Evolutionary conservation across 2,113 vertebrate species (phyloP).

Genomic region (Meleagris gallopavo): DNA sequence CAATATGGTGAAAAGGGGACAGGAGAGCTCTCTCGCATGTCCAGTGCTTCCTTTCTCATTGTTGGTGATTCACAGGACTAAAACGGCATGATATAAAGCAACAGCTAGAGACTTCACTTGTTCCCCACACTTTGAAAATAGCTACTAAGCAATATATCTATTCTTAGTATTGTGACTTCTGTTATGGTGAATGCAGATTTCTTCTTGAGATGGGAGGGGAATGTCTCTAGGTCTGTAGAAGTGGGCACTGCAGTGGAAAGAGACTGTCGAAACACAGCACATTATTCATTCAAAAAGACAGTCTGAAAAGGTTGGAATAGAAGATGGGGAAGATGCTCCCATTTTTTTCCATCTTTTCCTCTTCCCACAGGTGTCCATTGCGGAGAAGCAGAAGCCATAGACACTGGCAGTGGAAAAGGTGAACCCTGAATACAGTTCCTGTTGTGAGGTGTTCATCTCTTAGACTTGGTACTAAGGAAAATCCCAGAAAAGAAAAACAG

Average conservation of each 20-base stretch:
- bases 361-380: not conserved
- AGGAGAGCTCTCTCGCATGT: not conserved
- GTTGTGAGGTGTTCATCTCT: not conserved
- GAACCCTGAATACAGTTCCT: not conserved
- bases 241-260: not conserved
- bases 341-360: not conserved
- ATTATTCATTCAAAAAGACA: not conserved
- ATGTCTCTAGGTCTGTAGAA: not conserved
- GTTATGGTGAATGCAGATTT: not conserved
- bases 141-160: not conserved
- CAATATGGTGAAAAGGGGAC: not conserved
- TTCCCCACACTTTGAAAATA: conserved; percentile 19
- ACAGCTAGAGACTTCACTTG: conserved; percentile 62
- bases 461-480: not conserved
- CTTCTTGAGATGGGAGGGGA: not conserved
- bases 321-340: rapidly evolving
- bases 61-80: conserved; percentile 35
- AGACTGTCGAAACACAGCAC: not conserved
- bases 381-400: not conserved
- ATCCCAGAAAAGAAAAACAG: not conserved
- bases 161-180: not conserved
- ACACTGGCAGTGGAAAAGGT: not conserved
- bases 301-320: not conserved
- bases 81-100: conserved; percentile 33
- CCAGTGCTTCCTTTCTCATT: not conserved